Base-by-base conservation (phyloP, 2,888 invertebrate genomes). In the Molorchus minor region DNA sequence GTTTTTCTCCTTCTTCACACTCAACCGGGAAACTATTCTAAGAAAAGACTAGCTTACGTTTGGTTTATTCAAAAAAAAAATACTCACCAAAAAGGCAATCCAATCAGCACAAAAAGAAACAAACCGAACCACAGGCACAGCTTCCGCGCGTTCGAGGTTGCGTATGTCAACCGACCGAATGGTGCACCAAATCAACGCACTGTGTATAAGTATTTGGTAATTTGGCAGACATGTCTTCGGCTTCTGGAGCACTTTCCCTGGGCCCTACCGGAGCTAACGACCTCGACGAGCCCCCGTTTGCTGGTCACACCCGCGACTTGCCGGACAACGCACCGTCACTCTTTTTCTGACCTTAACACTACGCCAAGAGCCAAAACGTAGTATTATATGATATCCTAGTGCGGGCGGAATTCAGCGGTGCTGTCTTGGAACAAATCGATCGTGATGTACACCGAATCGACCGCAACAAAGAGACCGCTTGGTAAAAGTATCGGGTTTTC, bases 271-370 rank as follows among this genome's bases (percentile, higher is more conserved):
- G 44, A 35, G 25, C 35, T 8, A 8, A 8, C 58, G 64, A 38
- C 64, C 64, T 65, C 64, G 64, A 40, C 64, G 57, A 62, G 64
- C 64, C 64, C 56, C 64, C 62, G 10, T 43, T 30, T 44, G n/a
- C 13, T 17, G 53, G 61, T 56, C 61, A 61, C 61, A 58, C 64
- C 61, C 49, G 61, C 53, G 16, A 51, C 44, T 33, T 41, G 35
- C 57, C 43, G 55, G 41, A 56, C 63, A 59, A 47, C 40, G 36
- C 55, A 49, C 38, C 54, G 53, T 38, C 49, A 43, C 55, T 51
- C 46, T 49, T 61, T n/a, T 45, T 45, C 51, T 35, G 60, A 61
- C 61, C 67, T 63, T 61, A 57, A 51, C 52, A 58, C 29, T 45
- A 21, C 16, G 35, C 41, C 38, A 36, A 58, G 49, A 43, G 30